Conservation (phyloP, 2,888 invertebrate genomes). For the Parnassius smintheus region DNA sequence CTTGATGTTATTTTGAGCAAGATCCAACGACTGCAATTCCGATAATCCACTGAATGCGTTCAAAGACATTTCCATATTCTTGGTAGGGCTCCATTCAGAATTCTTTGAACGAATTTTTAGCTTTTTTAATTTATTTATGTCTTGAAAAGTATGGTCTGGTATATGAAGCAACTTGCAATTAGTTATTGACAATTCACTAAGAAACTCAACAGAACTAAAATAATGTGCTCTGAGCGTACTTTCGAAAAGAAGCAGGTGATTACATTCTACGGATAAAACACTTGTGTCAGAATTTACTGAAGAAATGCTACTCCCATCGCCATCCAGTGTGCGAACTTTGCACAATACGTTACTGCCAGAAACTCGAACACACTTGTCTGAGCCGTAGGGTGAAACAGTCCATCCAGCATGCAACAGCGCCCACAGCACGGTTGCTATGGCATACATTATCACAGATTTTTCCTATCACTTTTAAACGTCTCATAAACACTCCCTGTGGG, state of each 20-base stretch:
- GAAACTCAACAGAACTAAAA: conserved; percentile 86
- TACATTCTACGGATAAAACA: conserved; percentile 88
- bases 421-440: conserved; percentile 70
- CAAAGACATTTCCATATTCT: conserved; percentile 87
- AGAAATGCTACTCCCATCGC: conserved; percentile 84
- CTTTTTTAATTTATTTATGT: conserved; percentile 88
- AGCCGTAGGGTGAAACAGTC: conserved; percentile 77
- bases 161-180: conserved; percentile 90
- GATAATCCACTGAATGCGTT: conserved; percentile 88
- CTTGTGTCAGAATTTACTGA: conserved; percentile 85
- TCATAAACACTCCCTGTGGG: conserved; percentile 80
- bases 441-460: conserved; percentile 79
- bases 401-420: conserved; percentile 79
- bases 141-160: conserved; percentile 89
- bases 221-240: conserved; percentile 87
- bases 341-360: conserved; percentile 83
- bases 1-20: conserved; percentile 92
- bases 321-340: conserved; percentile 86
- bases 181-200: conserved; percentile 87
- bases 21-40: conserved; percentile 89
- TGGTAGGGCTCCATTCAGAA: conserved; percentile 88
- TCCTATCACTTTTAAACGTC: conserved; percentile 77
- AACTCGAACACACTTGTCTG: conserved; percentile 72
- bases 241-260: conserved; percentile 88
- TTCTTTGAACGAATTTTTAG: conserved; percentile 90